Percentiles rank a stretch among this genome's conserved stretches.
Evolutionary conservation across 2,113 vertebrate genomes (phyloP).

Genomic region (Noctilio leporinus): DNA sequence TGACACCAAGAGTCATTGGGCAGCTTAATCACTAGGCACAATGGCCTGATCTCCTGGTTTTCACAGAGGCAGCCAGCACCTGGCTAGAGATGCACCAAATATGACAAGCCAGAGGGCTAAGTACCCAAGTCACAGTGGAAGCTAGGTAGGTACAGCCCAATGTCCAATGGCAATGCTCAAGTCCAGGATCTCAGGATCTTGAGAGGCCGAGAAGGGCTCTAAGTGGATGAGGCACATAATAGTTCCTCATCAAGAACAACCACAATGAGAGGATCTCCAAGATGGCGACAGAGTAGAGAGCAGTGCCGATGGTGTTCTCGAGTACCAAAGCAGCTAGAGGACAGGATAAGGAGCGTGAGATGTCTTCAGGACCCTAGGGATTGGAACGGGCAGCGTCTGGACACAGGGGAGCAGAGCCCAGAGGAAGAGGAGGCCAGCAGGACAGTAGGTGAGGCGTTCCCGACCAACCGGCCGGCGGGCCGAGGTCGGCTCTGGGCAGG

Average conservation of each 20-base stretch:
- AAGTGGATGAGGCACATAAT: background rate
- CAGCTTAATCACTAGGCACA: background rate
- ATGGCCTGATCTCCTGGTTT: background rate
- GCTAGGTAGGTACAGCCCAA: background rate
- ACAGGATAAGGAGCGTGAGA: too few species aligned
- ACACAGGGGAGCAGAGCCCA: too few species aligned
- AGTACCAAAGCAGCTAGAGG: too few species aligned
- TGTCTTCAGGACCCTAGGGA: too few species aligned
- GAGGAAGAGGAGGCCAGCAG: too few species aligned
- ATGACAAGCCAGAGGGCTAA: background rate
- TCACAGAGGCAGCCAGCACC: background rate
- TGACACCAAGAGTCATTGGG: background rate
- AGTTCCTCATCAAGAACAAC: background rate
- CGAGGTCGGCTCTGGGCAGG: too few species aligned
- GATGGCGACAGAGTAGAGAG: too few species aligned
- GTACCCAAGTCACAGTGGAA: background rate
- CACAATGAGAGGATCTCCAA: too few species aligned
- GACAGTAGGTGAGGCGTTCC: too few species aligned
- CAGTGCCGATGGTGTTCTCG: too few species aligned
- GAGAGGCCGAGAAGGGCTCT: background rate
- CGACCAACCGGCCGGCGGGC: too few species aligned
- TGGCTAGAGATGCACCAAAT: background rate
- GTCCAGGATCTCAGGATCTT: background rate
- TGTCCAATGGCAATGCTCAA: background rate
- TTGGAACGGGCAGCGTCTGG: too few species aligned